These are phyloP conservation scores for Pseudochaenichthys georgianus DNA, from an alignment of 2,797 vertebrate species.

Conservation along the genomic window DNA sequence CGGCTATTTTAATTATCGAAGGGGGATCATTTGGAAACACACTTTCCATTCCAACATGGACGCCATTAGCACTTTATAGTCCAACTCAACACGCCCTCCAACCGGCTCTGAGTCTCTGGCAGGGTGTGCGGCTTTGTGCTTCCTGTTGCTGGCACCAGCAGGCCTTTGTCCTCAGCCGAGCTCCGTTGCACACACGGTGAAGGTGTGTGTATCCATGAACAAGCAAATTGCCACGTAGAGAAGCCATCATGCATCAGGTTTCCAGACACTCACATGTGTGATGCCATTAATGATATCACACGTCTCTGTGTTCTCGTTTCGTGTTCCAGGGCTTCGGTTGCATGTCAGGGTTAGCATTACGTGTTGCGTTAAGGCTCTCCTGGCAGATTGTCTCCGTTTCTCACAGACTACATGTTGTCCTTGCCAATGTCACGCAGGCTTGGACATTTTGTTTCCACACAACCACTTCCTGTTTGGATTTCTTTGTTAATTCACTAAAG, in stretches of 20 bases:
- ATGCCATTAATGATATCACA: slow-evolving; percentile 25
- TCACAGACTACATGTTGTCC: slow-evolving; percentile 1
- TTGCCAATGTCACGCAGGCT: slow-evolving; percentile 39
- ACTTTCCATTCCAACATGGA: slow-evolving; percentile 57
- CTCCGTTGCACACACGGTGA: slow-evolving; percentile 58
- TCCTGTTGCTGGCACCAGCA: slow-evolving; percentile 69
- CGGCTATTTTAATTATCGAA: slow-evolving; percentile 52
- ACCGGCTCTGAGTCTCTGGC: slow-evolving; percentile 68
- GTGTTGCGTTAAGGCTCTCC: slow-evolving; percentile 39
- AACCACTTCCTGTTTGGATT: slow-evolving; percentile 25
- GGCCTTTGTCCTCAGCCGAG: slow-evolving; percentile 72
- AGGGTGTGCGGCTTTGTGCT: slow-evolving; percentile 57
- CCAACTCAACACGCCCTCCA: slow-evolving; percentile 68
- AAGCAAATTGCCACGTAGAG: not conserved
- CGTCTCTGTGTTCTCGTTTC: slow-evolving; percentile 14
- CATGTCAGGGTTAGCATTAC: slow-evolving; percentile 40
- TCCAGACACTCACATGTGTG: slow-evolving; percentile 52
- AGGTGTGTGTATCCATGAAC: slow-evolving; percentile 13
- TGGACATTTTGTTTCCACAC: slow-evolving; percentile 23
- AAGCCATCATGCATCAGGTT: slow-evolving; percentile 28
- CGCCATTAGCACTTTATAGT: slow-evolving; percentile 71
- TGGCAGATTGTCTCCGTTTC: slow-evolving; percentile 43
- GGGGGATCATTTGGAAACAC: slow-evolving; percentile 47
- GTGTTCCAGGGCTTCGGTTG: slow-evolving; percentile 22
- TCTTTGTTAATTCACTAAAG: not conserved